Conservation (phyloP, 92 coral and sea anemone genomes). For the Porites divaricata region DNA sequence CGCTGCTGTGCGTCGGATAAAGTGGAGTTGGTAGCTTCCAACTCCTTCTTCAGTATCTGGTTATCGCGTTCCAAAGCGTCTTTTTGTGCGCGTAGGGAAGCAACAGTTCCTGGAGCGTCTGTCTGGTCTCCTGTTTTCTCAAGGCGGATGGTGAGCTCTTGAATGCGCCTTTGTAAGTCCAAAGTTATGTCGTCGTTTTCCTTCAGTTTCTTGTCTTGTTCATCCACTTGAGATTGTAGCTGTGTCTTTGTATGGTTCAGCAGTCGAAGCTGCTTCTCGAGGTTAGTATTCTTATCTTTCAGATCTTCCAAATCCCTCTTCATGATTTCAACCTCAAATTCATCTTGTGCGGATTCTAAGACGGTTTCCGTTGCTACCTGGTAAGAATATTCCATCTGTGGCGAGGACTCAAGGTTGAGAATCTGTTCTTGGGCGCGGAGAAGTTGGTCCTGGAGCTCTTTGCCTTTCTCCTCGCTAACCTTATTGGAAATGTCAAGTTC, state of each 20-base stretch:
- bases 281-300: conserved; percentile 74
- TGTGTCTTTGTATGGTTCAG: conserved; percentile 75
- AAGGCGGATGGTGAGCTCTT: conserved; percentile 82
- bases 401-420: conserved; percentile 56
- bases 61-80: conserved; percentile 90
- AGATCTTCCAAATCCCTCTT: conserved; percentile 82
- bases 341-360: conserved; percentile 76
- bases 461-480: conserved; percentile 80
- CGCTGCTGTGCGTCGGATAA: conserved; percentile 80
- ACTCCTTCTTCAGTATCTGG: conserved; percentile 87
- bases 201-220: conserved; percentile 69
- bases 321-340: conserved; percentile 73
- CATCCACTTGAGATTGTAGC: conserved; percentile 72
- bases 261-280: conserved; percentile 75
- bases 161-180: conserved; percentile 80
- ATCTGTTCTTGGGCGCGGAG: conserved; percentile 80
- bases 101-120: conserved; percentile 86
- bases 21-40: conserved; percentile 63
- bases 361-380: conserved; percentile 25
- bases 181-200: conserved; percentile 86
- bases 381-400: conserved; percentile 64
- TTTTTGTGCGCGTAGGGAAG: conserved; percentile 85
- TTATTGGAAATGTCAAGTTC: conserved; percentile 75
- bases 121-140: conserved; percentile 83
- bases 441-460: conserved; percentile 80